These are phyloP conservation scores for Phyllostomus hastatus DNA, from an alignment of 2,113 vertebrate species.

Conservation along the genomic window DNA sequence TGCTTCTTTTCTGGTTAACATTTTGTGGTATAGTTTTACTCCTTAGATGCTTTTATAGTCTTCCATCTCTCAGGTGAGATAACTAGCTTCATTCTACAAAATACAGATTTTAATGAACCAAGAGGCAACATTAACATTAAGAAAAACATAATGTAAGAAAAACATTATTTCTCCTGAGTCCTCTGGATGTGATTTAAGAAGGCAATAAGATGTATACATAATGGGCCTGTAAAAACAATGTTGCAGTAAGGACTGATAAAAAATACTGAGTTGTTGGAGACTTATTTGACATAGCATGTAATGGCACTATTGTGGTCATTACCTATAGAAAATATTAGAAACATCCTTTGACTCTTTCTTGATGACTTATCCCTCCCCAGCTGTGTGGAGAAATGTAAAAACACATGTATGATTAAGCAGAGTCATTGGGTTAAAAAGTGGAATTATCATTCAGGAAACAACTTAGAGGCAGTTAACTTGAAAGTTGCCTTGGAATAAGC, in stretches of 20 bases:
- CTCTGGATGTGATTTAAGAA: slow-evolving; percentile 34
- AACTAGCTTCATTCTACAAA: slow-evolving; percentile 10
- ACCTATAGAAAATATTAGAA: not conserved
- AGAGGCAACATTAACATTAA: not conserved
- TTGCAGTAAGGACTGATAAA: slow-evolving; percentile 23
- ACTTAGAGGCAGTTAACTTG: not conserved
- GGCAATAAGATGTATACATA: not conserved
- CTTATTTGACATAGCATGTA: not conserved
- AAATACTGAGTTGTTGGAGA: not conserved
- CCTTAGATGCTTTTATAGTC: not conserved
- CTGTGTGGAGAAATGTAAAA: not conserved
- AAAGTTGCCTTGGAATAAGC: not conserved
- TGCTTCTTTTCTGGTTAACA: not conserved
- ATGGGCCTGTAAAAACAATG: not conserved
- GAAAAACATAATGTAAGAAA: not conserved
- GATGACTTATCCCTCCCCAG: not conserved
- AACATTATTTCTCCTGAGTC: slow-evolving; percentile 43
- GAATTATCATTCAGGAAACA: not conserved
- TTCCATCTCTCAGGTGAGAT: slow-evolving; percentile 34
- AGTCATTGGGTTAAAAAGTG: not conserved
- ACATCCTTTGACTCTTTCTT: not conserved
- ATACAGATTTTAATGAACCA: slow-evolving; percentile 51
- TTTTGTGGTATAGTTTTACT: not conserved
- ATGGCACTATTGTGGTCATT: not conserved
- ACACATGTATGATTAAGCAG: not conserved